These are phyloP conservation scores for Epizoanthus rinbou DNA, from an alignment of 92 coral and sea anemone genomes.

Conservation along the genomic window DNA sequence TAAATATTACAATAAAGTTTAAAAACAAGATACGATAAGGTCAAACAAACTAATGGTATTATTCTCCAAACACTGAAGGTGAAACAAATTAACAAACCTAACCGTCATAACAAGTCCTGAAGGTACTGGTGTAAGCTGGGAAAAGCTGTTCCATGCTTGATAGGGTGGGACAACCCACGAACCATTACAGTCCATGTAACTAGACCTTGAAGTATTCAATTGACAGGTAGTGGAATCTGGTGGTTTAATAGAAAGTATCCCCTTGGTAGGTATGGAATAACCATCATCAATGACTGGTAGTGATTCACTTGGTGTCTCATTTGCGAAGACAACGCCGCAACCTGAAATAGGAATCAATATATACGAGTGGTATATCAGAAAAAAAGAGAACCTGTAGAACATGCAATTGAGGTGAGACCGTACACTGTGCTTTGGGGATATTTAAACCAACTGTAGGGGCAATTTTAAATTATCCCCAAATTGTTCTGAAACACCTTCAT, in stretches of 20 bases:
- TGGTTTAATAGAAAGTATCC: not conserved
- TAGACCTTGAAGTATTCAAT: not conserved
- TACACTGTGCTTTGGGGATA: not conserved
- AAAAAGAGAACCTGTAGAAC: not conserved
- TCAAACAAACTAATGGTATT: too few species aligned
- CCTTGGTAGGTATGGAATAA: not conserved
- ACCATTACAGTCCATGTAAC: slow-evolving; percentile 7
- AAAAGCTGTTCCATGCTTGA: slow-evolving; percentile 18
- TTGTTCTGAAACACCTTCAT: too few species aligned
- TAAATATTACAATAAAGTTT: too few species aligned
- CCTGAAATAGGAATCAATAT: not conserved
- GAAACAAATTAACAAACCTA: not conserved
- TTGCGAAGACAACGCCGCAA: not conserved
- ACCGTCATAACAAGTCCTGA: not conserved
- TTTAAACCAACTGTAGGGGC: too few species aligned
- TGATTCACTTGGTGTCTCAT: not conserved
- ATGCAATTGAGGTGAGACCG: not conserved
- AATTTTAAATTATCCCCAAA: too few species aligned
- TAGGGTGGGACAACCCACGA: slow-evolving; percentile 2
- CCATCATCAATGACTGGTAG: not conserved
- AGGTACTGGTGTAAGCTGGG: too few species aligned
- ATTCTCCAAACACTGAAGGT: too few species aligned
- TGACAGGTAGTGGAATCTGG: not conserved
- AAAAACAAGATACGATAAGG: too few species aligned
- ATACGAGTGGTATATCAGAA: not conserved